A percentile compares a stretch with the other conserved stretches of the same genome.
phyloP scores from a whole-genome alignment of 2,888 invertebrate genomes.

The Dascillus cervinus region DNA sequence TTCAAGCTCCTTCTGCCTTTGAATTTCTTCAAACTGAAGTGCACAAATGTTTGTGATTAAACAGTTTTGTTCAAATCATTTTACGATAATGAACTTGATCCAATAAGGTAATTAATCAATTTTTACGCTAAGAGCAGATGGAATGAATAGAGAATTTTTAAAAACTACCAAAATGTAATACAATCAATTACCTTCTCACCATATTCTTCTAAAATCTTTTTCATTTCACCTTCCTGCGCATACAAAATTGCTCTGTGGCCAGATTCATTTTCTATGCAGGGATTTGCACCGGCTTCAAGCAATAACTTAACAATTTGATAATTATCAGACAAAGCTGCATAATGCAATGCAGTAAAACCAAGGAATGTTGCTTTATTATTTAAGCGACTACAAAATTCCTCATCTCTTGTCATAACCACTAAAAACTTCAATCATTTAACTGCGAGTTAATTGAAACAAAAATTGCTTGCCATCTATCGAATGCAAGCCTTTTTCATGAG shows the following conservation, averaged over 20 bases:
- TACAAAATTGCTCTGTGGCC: conserved; percentile 72
- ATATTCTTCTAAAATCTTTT: conserved; percentile 53
- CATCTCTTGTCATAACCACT: conserved; percentile 63
- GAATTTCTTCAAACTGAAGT: conserved; percentile 44
- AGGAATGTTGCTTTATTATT: conserved; percentile 68
- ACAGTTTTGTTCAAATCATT: too few species aligned
- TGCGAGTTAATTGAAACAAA: conserved; percentile 4
- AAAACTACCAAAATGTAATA: too few species aligned
- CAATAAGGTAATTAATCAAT: too few species aligned
- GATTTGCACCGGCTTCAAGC: conserved; percentile 67
- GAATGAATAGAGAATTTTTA: neutral
- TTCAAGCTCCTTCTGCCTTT: conserved; percentile 61
- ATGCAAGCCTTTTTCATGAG: conserved; percentile 58
- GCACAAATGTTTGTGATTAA: conserved; percentile 1
- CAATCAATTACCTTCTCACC: conserved; percentile 43
- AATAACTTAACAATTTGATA: conserved; percentile 54
- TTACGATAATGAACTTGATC: too few species aligned
- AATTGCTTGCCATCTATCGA: conserved; percentile 60
- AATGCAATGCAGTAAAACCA: conserved; percentile 84
- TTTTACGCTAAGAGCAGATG: too few species aligned
- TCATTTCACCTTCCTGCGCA: conserved; percentile 56
- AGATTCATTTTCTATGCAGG: conserved; percentile 65
- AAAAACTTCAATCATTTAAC: conserved; percentile 11
- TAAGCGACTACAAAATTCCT: conserved; percentile 69
- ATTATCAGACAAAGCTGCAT: conserved; percentile 74